Evolutionary conservation across 2,888 invertebrate genomes (phyloP).

Genomic region (Orchesellides sinensis): DNA sequence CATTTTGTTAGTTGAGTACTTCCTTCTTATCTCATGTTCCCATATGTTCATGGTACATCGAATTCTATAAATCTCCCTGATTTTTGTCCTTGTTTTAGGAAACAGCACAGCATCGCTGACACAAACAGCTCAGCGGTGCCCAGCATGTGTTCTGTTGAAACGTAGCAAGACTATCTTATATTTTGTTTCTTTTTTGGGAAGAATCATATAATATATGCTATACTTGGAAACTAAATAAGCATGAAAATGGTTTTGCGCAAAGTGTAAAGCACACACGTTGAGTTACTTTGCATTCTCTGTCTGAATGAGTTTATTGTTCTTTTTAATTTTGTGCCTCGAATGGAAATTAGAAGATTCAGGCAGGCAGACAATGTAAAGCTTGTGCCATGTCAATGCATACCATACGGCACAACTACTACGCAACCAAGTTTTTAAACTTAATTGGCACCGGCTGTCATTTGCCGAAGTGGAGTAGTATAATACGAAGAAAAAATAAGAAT

Average conservation of each 20-base stretch:
- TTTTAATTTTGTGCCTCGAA: conserved; percentile 15
- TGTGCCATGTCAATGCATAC: neutral
- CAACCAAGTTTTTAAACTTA: too few species aligned
- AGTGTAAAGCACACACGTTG: conserved; percentile 20
- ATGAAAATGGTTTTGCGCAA: conserved; percentile 52
- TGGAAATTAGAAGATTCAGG: neutral
- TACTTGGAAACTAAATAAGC: conserved; percentile 39
- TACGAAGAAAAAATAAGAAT: conserved; percentile 5
- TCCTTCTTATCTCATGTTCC: conserved; percentile 31
- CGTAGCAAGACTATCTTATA: conserved; percentile 19
- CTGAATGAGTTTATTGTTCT: conserved; percentile 44
- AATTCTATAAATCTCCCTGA: conserved; percentile 45
- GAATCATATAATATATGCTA: neutral
- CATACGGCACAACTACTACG: neutral
- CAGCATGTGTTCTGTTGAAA: conserved; percentile 53
- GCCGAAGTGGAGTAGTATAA: neutral
- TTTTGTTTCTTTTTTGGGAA: conserved; percentile 40
- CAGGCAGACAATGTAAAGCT: neutral
- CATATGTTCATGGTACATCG: conserved; percentile 11
- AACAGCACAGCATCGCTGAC: conserved; percentile 56
- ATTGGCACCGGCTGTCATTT: conserved; percentile 61
- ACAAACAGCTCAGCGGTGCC: conserved; percentile 56
- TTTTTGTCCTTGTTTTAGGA: conserved; percentile 53
- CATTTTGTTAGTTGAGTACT: conserved; percentile 13
- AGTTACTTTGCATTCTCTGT: conserved; percentile 5